These are phyloP conservation scores for Berghia stephanieae DNA, from an alignment of 1,140 invertebrate species.

Conservation along the genomic window DNA sequence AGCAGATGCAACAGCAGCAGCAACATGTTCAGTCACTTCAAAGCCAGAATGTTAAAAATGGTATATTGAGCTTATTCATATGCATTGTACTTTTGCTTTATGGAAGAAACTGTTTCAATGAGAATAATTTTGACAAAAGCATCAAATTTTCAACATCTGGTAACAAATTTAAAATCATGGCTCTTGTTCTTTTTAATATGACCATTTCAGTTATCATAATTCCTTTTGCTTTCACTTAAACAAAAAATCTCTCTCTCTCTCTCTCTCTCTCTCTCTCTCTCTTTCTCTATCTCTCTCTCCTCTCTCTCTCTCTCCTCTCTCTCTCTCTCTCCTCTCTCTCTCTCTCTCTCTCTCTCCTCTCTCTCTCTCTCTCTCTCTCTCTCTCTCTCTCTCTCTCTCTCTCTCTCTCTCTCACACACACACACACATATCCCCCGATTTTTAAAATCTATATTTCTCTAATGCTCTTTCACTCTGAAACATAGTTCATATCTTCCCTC, in stretches of 20 bases:
- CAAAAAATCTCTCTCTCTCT: neutral
- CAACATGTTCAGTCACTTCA: slow-evolving; percentile 27
- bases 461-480: too few relatives aligned
- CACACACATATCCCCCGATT: too few relatives aligned
- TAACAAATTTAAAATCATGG: neutral
- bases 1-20: slow-evolving; percentile 35
- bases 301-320: slow-evolving; percentile 1
- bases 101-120: slow-evolving; percentile 12
- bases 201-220: neutral
- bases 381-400: neutral
- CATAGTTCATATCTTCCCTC: too few relatives aligned
- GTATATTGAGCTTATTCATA: slow-evolving; percentile 4
- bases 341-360: neutral
- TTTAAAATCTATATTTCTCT: too few relatives aligned
- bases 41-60: slow-evolving; percentile 19
- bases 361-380: neutral
- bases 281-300: too few relatives aligned
- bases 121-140: slow-evolving; percentile 35
- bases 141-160: neutral
- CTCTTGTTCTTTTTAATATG: neutral
- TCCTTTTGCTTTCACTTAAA: neutral
- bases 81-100: neutral
- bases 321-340: neutral
- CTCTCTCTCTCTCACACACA: too few relatives aligned
- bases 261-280: slow-evolving; percentile 11